Evolutionary conservation across 2,888 invertebrate genomes (phyloP).

Genomic region (Nesidiocoris tenuis): DNA sequence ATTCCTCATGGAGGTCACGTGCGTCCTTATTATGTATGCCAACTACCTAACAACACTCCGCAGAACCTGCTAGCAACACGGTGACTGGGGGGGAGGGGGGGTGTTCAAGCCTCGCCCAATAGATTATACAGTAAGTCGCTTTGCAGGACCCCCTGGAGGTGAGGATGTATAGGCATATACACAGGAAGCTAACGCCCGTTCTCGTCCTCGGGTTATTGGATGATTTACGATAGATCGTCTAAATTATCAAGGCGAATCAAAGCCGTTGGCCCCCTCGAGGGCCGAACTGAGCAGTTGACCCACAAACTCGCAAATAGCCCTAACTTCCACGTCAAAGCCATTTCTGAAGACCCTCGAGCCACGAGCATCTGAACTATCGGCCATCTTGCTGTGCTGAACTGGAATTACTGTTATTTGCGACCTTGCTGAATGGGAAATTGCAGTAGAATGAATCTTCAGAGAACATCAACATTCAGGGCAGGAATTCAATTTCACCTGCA

Average conservation of each 20-base stretch:
- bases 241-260: constrained; percentile 31
- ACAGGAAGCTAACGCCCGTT: not conserved
- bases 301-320: not conserved
- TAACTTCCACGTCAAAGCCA: not conserved
- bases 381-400: not conserved
- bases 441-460: not conserved
- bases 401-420: not conserved
- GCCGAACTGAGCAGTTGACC: not conserved
- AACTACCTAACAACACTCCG: constrained; percentile 38
- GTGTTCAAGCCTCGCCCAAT: constrained; percentile 29
- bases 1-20: constrained; percentile 40
- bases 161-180: not conserved
- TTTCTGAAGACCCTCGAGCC: not conserved
- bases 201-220: not conserved
- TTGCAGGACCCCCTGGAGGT: not conserved
- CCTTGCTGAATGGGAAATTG: not conserved
- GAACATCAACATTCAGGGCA: not conserved
- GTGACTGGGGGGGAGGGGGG: not conserved
- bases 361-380: too few relatives aligned
- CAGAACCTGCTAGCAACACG: not conserved
- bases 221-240: constrained; percentile 29
- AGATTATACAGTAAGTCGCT: constrained; percentile 27
- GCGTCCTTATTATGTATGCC: constrained; percentile 40
- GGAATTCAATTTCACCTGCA: not conserved
- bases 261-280: constrained; percentile 5